Base-by-base conservation (phyloP, 92 coral and sea anemone genomes). In the Ricordea florida region DNA sequence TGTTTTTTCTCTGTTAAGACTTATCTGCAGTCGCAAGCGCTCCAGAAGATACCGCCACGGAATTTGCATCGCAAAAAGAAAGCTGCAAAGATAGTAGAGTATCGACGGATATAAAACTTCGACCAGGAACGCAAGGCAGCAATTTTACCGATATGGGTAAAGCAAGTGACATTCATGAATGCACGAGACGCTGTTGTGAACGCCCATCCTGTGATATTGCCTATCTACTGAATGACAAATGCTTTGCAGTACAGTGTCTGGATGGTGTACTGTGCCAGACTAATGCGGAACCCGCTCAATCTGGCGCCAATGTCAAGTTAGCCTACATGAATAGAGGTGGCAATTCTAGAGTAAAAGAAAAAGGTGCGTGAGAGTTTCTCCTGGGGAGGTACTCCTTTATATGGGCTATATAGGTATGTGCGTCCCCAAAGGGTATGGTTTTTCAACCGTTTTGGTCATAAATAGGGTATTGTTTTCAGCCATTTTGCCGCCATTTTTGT, bases 231-330 rank as follows among this genome's bases (percentile, higher is more conserved):
- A 85, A 94, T 27, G 74, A 80, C 52, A 92, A 92, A 38, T 94
- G 98, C 33, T 94, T 74, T 20, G 88, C 97, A 7, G 98, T 94
- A 1, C 96, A 87, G 34, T 94, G 98, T 36, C 72, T 88, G 58
- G 98, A 94, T 69, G 97, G 97, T 17, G 81, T 94, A 38, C 72
- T 88, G 75, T 94, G 98, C 57, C 96, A 92, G 74, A 81, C 97
- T 10, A 79, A 69, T 21, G 87, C 97, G 10, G 92, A 88, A 31
- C 93, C 93, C 38, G 97, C 93, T 1, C 66, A 72, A 3, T 23
- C 57, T 1, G 93, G 87, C 27, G 79, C 71, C 57, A 89, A 92
- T 46, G 97, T 87, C 1, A 84, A 82, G 57, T 74, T 94, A 37
- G 98, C 98, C 0, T 94, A 92, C 62, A 94, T 94, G 98, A 92